Base-by-base conservation (phyloP, 64 coral and sea anemone genomes). In the Hydrozoanthus tunicans region DNA sequence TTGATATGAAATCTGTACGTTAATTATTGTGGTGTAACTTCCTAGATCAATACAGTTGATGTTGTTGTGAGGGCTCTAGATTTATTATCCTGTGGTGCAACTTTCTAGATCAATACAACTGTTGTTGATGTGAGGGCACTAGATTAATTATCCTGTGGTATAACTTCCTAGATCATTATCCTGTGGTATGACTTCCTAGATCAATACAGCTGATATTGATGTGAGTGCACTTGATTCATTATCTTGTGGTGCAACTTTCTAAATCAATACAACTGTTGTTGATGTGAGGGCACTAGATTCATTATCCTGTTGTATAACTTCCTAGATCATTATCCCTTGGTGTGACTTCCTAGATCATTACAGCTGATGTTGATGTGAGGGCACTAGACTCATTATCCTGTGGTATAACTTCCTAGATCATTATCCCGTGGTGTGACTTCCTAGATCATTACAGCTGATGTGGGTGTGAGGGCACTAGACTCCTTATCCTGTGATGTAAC, bases 261-360 rank as follows among this genome's bases (percentile, higher is more conserved):
- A 86, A 66, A 69, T 73, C 5, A 59, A 12, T 60, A 17, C 53
- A 59, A 53, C 4, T 59, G 55, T 59, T 13, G 53, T 88, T 59
- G 67, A 88, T 2, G 55, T 88, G 9, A 57, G 74, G 53, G 43
- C 68, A 60, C 69, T 88, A 7, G 84, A 88, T 73, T 70, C 23
- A 60, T 26, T 23, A 74, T 73, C 67, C 32, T 43, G 32, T 43
- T 0, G 32, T 43, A 2, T 2, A 43, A 43, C 32, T 43, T 43
- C 2, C 32, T 43, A 43, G 32, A 43, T 43, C 32, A 43, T 1
- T 43, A 43, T 20, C 20, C 20, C 20, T 20, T 20, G 20, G 20
- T 20, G 20, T 20, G 20, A 20, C 20, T 20, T 20, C 20, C 20
- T 20, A 20, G 20, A 20, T 20, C 32, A 43, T 43, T 43, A 43